Percentiles rank a stretch among this genome's conserved stretches.
Conservation (phyloP, 1,140 invertebrate genomes). For the Eciton burchellii region DNA sequence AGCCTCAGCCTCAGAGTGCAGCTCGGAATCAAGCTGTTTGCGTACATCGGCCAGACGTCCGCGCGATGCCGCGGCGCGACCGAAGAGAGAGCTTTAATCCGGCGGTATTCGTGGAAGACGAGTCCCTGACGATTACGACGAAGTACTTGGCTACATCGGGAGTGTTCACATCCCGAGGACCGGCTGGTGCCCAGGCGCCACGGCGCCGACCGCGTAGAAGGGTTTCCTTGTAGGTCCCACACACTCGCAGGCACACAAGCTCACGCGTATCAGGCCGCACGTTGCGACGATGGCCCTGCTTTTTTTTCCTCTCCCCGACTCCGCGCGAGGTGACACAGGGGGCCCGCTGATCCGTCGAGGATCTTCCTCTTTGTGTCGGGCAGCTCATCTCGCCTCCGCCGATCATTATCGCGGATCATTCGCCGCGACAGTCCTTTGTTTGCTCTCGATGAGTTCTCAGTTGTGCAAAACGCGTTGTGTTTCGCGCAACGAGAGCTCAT, state of each 20-base stretch:
- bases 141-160: slow-evolving; percentile 58
- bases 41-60: slow-evolving; percentile 29
- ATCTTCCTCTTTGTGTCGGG: background rate
- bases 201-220: slow-evolving; percentile 86
- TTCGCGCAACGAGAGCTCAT: background rate
- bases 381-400: slow-evolving; percentile 30
- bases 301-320: slow-evolving; percentile 26
- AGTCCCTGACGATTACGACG: slow-evolving; percentile 58
- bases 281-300: slow-evolving; percentile 18
- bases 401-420: slow-evolving; percentile 44
- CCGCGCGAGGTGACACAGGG: slow-evolving; percentile 33
- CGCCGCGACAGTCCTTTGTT: slow-evolving; percentile 21
- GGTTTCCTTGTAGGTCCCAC: slow-evolving; percentile 84
- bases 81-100: slow-evolving; percentile 51
- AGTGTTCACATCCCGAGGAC: slow-evolving; percentile 55
- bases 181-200: slow-evolving; percentile 81
- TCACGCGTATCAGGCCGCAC: slow-evolving; percentile 49
- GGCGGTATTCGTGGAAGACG: slow-evolving; percentile 66
- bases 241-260: slow-evolving; percentile 34
- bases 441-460: too few relatives aligned
- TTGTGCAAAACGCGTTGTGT: too few relatives aligned
- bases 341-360: slow-evolving; percentile 17
- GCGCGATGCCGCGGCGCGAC: slow-evolving; percentile 5
- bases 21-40: slow-evolving; percentile 27
- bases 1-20: background rate